phyloP scores from a whole-genome alignment of 2,888 invertebrate species.

The Andrena marginata region DNA sequence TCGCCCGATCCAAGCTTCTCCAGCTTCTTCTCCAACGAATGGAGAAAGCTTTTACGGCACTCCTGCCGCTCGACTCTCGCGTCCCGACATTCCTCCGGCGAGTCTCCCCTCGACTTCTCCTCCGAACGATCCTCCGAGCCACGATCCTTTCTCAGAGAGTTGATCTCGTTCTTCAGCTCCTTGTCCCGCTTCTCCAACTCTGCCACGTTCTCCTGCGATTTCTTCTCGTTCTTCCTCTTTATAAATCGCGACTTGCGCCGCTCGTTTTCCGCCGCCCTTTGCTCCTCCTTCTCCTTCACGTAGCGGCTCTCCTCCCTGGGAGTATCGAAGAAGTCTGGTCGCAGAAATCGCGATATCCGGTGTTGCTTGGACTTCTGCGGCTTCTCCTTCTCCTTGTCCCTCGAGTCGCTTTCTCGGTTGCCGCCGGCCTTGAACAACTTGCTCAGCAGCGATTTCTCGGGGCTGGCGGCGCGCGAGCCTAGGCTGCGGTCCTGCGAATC shows the following conservation, averaged over 20 bases:
- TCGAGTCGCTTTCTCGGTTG: constrained; percentile 63
- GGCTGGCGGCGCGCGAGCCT: constrained; percentile 70
- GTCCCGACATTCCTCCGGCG: constrained; percentile 56
- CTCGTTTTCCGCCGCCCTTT: constrained; percentile 86
- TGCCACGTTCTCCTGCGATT: constrained; percentile 77
- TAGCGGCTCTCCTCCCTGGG: constrained; percentile 89
- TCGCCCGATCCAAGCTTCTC: constrained; percentile 81
- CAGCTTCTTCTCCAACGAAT: constrained; percentile 89
- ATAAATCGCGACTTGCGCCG: constrained; percentile 89
- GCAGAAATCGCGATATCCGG: constrained; percentile 90
- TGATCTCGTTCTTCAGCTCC: constrained; percentile 79
- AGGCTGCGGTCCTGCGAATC: constrained; percentile 66
- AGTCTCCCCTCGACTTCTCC: constrained; percentile 30
- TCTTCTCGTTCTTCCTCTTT: constrained; percentile 90
- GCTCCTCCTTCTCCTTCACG: constrained; percentile 85
- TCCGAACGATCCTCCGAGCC: constrained; percentile 64
- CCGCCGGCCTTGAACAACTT: constrained; percentile 86
- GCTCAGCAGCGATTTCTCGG: constrained; percentile 87
- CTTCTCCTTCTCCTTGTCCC: constrained; percentile 64
- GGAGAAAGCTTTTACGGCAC: constrained; percentile 87
- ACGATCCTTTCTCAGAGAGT: constrained; percentile 75
- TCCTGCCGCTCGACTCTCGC: constrained; percentile 69
- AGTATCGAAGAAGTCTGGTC: constrained; percentile 92
- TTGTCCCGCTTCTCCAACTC: constrained; percentile 71
- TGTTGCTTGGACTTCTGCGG: constrained; percentile 85